Percentiles rank a stretch among this genome's conserved stretches.
Evolutionary conservation across 2,888 invertebrate genomes (phyloP).

Genomic region (Scaptomyza polygonia): DNA sequence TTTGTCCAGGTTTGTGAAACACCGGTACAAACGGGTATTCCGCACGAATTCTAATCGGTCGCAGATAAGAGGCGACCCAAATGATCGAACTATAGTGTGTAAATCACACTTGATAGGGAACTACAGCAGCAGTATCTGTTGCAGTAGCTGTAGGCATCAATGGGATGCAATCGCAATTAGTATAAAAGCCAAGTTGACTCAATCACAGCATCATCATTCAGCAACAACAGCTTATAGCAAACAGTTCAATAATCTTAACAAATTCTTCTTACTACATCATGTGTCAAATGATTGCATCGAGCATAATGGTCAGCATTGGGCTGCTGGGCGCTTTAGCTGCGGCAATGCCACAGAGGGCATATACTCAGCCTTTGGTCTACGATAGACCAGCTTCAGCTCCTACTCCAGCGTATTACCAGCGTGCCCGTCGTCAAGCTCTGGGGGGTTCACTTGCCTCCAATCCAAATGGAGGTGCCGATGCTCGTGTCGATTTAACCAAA

Average conservation of each 20-base stretch:
- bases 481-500: slow-evolving; percentile 49
- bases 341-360: slow-evolving; percentile 48
- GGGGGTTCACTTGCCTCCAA: slow-evolving; percentile 59
- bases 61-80: slow-evolving; percentile 36
- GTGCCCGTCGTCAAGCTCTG: slow-evolving; percentile 56
- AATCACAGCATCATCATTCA: slow-evolving; percentile 35
- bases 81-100: slow-evolving; percentile 19
- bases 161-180: not conserved
- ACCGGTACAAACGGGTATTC: slow-evolving; percentile 29
- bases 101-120: slow-evolving; percentile 31
- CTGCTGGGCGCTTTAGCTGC: slow-evolving; percentile 27
- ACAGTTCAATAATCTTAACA: not conserved
- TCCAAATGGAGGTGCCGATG: slow-evolving; percentile 60
- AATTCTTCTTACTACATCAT: slow-evolving; percentile 27
- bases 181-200: slow-evolving; percentile 34
- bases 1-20: slow-evolving; percentile 39
- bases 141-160: not conserved
- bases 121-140: slow-evolving; percentile 14
- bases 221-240: not conserved
- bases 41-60: not conserved
- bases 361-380: slow-evolving; percentile 29
- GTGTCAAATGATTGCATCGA: slow-evolving; percentile 26
- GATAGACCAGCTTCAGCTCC: slow-evolving; percentile 37
- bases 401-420: slow-evolving; percentile 4
- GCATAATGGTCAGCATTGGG: slow-evolving; percentile 37